Evolutionary conservation across 1,140 invertebrate genomes (phyloP), one percentile per base, ranked within the genome.

Genomic region (Cyclina sinensis): DNA sequence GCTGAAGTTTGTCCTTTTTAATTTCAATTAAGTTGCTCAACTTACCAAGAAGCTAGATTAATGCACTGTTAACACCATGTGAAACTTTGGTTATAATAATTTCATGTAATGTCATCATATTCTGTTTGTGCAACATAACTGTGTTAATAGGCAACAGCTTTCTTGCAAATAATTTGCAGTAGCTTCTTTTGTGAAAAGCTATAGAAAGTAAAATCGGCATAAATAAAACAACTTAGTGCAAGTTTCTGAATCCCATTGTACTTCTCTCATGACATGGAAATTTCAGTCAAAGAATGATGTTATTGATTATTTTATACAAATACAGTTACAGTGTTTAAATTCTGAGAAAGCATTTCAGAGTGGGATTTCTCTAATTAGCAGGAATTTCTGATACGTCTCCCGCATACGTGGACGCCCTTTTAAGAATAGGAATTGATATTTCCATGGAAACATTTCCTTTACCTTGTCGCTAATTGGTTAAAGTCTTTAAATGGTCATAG

Each of bases 381-480:
- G 14, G 32, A 39, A 21, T 70, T 70, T 14, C 65, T 37, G n/a
- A n/a, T 70, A 70, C 5, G 65, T 14, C 32, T 12, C 32, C 16
- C 2, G 21, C 37, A 70, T 9, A 18, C 2, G 65, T 14, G 65
- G 65, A 70, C 65, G 21, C 16, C 35, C 65, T 16, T 35, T 37
- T 5, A 39, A 70, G 32, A 70, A 70, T 37, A 16, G 32, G 24
- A 35, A 70, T 70, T 70, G 65, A 37, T 70, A 70, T 70, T 70
- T 7, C 65, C 32, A 70, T 70, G 65, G 65, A 37, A 70, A 70
- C 65, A 39, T 70, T 70, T 70, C 65, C 24, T 35, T 35, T 70
- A 39, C 35, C 65, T 70, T 30, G 65, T 70, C 65, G 27, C 27
- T 70, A 70, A 70, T 70, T 70, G 21, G 27, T 70, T 4, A 37